phyloP scores from a whole-genome alignment of 2,113 vertebrate genomes.

The Mobula hypostoma region DNA sequence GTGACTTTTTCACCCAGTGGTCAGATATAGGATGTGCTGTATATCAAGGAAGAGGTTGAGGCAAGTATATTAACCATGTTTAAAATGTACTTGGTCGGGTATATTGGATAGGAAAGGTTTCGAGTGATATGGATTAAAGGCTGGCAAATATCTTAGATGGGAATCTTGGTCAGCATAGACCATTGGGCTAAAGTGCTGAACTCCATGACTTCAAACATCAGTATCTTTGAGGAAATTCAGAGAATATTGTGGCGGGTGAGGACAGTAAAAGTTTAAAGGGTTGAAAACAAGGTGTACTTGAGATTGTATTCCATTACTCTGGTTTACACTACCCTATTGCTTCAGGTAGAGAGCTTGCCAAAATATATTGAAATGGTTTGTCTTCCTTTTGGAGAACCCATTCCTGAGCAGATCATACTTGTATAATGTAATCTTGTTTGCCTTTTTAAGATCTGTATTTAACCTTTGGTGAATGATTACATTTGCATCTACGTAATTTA shows the following conservation, averaged over 20 bases:
- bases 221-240: background rate
- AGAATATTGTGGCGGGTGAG: background rate
- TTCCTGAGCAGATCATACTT: background rate
- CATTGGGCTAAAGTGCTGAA: no score
- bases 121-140: no score
- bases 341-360: no score
- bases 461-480: background rate
- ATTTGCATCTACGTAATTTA: background rate
- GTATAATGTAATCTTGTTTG: background rate
- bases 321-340: background rate
- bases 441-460: background rate
- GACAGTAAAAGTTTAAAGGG: background rate
- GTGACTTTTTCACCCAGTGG: no score
- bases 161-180: no score
- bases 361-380: no score
- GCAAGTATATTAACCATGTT: no score
- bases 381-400: background rate
- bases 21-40: no score
- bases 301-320: background rate
- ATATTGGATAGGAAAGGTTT: no score
- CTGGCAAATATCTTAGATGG: no score
- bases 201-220: background rate
- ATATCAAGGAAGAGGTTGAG: no score
- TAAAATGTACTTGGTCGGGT: no score
- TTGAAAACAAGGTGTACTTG: background rate